Conservation (phyloP, 2,113 vertebrate genomes). For the Perognathus longimembris region DNA sequence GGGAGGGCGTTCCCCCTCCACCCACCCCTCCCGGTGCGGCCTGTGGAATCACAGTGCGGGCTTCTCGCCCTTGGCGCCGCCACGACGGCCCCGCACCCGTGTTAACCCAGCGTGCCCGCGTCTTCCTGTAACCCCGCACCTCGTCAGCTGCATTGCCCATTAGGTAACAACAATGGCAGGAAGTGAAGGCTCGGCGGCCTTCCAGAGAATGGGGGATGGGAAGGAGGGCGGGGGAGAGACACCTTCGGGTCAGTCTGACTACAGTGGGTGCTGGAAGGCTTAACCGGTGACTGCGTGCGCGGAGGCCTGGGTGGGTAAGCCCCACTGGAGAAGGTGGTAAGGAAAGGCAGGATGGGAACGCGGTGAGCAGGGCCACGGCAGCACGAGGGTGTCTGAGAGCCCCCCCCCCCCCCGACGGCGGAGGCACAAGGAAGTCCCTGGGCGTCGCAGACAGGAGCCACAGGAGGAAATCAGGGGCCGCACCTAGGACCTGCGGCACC, state of each 20-base stretch:
- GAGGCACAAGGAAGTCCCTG: too few relatives aligned
- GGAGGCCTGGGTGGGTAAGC: accelerated
- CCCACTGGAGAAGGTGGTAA: neutral
- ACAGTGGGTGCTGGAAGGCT: accelerated
- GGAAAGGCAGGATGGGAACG: accelerated
- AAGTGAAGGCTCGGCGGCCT: accelerated
- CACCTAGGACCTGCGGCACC: too few relatives aligned
- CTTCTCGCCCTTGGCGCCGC: too few relatives aligned
- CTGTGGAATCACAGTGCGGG: neutral
- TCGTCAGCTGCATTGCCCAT: too few relatives aligned
- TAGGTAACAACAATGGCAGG: accelerated
- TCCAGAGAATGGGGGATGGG: too few relatives aligned
- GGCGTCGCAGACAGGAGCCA: too few relatives aligned
- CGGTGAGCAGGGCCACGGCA: accelerated
- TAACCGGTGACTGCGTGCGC: too few relatives aligned
- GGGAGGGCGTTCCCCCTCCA: too few relatives aligned
- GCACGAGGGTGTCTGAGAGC: too few relatives aligned
- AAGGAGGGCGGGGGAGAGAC: too few relatives aligned
- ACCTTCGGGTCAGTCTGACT: accelerated
- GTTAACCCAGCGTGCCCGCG: neutral
- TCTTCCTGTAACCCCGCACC: neutral
- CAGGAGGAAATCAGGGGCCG: too few relatives aligned
- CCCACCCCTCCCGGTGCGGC: accelerated
- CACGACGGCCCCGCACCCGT: neutral
- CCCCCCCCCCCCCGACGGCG: too few relatives aligned